Conservation (phyloP, 2,113 vertebrate species). For the Peromyscus maniculatus region DNA sequence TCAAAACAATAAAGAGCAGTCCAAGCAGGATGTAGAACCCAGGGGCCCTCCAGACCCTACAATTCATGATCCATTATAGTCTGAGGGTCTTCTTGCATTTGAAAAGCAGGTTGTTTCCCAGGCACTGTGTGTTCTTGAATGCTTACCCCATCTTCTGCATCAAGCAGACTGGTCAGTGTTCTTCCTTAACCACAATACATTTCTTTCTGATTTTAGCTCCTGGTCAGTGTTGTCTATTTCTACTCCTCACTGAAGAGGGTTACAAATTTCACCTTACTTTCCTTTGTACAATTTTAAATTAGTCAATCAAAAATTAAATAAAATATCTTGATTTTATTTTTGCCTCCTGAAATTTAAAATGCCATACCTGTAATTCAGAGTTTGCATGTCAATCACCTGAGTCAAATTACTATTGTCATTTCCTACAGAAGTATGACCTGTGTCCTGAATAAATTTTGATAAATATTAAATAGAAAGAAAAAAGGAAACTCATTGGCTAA, state of each 20-base stretch:
- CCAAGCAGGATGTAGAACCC: not conserved
- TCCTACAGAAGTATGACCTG: not conserved
- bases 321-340: not conserved
- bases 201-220: not conserved
- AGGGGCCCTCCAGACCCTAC: not conserved
- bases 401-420: not conserved
- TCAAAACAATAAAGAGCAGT: not conserved
- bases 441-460: not conserved
- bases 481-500: not conserved
- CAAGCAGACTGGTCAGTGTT: not conserved
- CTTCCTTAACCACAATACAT: not conserved
- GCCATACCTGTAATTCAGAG: not conserved
- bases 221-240: not conserved
- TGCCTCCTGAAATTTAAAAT: slow-evolving; percentile 43
- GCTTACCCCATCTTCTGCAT: not conserved
- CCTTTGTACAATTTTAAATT: slow-evolving; percentile 6
- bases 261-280: slow-evolving; percentile 37
- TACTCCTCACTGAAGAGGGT: slow-evolving; percentile 27
- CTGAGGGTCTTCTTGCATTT: not conserved
- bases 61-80: not conserved
- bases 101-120: not conserved
- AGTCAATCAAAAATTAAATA: slow-evolving; percentile 14
- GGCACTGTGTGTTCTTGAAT: not conserved
- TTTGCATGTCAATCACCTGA: not conserved
- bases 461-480: slow-evolving; percentile 26